Percentiles rank a stretch among this genome's conserved stretches.
These are phyloP conservation scores for Brachionus asplanchnoidis DNA, from an alignment of 1,140 invertebrate genomes.

Conservation along the genomic window DNA sequence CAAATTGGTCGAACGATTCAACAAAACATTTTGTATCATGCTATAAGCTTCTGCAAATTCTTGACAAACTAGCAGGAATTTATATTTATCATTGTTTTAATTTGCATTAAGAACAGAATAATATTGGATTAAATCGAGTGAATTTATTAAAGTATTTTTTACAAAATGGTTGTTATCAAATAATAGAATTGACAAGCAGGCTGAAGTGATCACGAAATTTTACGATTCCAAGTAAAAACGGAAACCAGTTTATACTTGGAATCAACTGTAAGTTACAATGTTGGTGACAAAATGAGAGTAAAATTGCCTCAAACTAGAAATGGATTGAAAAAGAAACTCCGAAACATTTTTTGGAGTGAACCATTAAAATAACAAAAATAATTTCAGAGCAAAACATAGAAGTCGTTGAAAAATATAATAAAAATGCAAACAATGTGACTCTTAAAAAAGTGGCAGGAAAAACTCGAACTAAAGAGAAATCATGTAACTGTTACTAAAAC, in stretches of 20 bases:
- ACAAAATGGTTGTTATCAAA: background rate
- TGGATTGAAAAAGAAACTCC: background rate
- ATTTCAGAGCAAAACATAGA: no score
- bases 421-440: no score
- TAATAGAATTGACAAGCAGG: background rate
- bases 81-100: constrained; percentile 45
- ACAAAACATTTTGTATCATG: constrained; percentile 44
- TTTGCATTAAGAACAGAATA: constrained; percentile 47
- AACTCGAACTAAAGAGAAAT: no score
- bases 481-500: no score
- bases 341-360: no score
- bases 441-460: no score
- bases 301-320: background rate
- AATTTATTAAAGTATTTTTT: background rate
- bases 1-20: no score
- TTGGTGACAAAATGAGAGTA: background rate
- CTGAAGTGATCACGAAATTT: background rate
- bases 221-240: background rate
- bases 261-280: background rate
- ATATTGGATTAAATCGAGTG: background rate
- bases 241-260: no score
- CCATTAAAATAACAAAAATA: no score
- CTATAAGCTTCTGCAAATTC: constrained; percentile 45
- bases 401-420: no score
- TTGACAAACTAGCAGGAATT: constrained; percentile 49